Evolutionary conservation across 2,888 invertebrate genomes (phyloP), one percentile per base, ranked within the genome.

Genomic region (Aelia acuminata): DNA sequence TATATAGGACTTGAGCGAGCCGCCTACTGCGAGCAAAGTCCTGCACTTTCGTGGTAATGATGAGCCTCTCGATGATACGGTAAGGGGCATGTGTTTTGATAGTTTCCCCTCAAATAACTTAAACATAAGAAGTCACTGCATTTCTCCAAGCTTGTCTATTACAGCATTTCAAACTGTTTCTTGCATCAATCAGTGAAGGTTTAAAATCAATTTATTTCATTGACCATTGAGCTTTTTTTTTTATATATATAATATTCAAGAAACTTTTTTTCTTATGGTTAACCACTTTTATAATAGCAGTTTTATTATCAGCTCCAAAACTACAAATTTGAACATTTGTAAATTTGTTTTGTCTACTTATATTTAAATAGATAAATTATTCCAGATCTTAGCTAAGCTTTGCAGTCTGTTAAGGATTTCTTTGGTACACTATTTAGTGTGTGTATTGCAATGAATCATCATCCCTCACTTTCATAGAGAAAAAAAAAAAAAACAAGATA

Each of bases 21-120:
- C 43, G 84, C 80, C 70, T 20, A 53, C 84, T 87, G 88, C 87
- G 87, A 90, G 90, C 89, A 90, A 90, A 90, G 89, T 90, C 63
- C 90, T 91, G 43, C 91, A 91, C 89, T 90, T 90, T 90, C 70
- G 26, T 57, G 70, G 20, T 47, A 31, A 87, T 85, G 89, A 89
- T 57, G 85, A 70, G 39, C 89, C 87, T 88, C 88, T 84, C 26
- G 89, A 89, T 84, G 88, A 89, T 35, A 84, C 86, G 89, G 89
- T 90, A 89, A 90, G 89, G 85, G 88, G 85, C 85, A 85, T 84
- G 88, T 57, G 49, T 49, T 47, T 70, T 75, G 47, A 63, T 63
- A 70, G 87, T 70, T 75, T 63, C 84, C 84, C 84, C 50, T n/a
- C n/a, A 13, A 43, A 43, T 43, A 43, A 43, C 22, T 80, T 43